phyloP scores from a whole-genome alignment of 2,797 vertebrate genomes.

The Propithecus perrieri region DNA sequence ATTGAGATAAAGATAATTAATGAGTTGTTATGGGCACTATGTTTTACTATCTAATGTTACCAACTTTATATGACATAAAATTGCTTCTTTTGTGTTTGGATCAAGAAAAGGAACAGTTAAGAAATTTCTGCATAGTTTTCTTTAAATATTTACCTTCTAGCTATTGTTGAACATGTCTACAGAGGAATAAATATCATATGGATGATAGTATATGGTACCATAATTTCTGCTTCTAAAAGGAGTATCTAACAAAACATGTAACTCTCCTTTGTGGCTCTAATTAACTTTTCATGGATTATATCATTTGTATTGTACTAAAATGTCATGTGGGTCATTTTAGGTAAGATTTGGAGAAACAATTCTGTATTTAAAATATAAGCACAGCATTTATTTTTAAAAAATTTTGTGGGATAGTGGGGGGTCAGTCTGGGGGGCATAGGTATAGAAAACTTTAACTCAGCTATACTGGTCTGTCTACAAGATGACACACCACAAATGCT shows the following conservation, averaged over 20 bases:
- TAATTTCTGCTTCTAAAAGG: neutral
- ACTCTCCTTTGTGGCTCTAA: neutral
- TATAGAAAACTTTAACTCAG: neutral
- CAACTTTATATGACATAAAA: neutral
- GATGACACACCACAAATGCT: fast-evolving
- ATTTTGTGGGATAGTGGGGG: neutral
- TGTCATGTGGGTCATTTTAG: neutral
- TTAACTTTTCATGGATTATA: neutral
- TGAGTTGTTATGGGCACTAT: neutral
- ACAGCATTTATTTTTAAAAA: neutral
- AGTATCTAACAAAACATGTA: neutral
- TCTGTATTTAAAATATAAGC: neutral
- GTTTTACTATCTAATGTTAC: neutral
- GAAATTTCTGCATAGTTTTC: neutral
- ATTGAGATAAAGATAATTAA: neutral
- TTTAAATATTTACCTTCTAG: neutral
- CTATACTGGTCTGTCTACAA: neutral
- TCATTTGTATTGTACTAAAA: neutral
- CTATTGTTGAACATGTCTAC: neutral
- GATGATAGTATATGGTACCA: neutral
- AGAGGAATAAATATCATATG: neutral
- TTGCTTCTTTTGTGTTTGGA: neutral
- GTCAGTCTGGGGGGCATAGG: neutral
- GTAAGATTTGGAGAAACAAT: neutral
- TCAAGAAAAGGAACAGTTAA: neutral